Base-by-base conservation (phyloP, 2,888 invertebrate species). In the Eilema griseolum region DNA sequence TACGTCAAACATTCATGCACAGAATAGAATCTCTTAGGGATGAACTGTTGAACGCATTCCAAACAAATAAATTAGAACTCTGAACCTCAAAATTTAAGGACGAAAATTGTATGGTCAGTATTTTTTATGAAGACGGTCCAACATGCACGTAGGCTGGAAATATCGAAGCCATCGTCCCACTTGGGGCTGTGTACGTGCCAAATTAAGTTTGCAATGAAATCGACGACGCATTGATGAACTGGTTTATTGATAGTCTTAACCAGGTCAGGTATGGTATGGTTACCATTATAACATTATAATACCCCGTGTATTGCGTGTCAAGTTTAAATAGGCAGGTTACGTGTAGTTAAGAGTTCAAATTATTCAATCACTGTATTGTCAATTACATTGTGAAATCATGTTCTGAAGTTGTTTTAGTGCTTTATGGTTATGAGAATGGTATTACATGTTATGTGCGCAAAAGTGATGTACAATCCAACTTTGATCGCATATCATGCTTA, bases 171-270 rank as follows among this genome's bases (percentile, higher is more conserved):
- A 80, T 57, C 83, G 90, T 77, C 84, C 89, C 79, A 90, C 86
- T 90, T 90, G 81, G 64, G 72, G 72, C 72, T 70, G 74, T 80
- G 77, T 83, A 72, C 80, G 86, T 78, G 82, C 88, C 86, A 86
- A 89, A 90, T 89, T 85, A 88, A 90, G 90, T 84, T 84, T 73
- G 88, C 85, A 88, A 86, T 85, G 83, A 85, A 84, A 86, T 83
- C 81, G 70, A 73, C 75, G 75, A 80, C 75, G 87, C 85, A 84
- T 87, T 84, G 87, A 90, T 88, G 75, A 82, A 77, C 72, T 64
- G 69, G 71, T 77, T 85, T 84, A 78, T 70, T 73, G 85, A 79
- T 31, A 16, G 28, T 71, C 69, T 26, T 61, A 72, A 74, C 75
- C 69, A 69, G 74, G 66, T 69, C 74, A 66, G 60, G 69, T 70